Evolutionary conservation across 2,797 vertebrate species (phyloP), one percentile per base, ranked within the genome.

Genomic region (Natrix natrix): DNA sequence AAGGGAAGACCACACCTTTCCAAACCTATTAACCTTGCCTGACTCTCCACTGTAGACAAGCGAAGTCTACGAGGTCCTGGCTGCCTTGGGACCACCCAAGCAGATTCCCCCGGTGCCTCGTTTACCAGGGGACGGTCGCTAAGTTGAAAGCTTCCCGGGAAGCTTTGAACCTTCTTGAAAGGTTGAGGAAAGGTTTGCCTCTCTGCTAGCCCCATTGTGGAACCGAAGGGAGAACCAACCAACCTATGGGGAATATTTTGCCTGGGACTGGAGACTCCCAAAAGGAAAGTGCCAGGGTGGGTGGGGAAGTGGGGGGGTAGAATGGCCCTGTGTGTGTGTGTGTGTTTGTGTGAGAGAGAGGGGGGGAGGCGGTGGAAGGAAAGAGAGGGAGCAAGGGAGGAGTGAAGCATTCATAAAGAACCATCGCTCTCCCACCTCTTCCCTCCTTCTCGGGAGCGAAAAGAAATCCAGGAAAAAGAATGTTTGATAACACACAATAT

Each of bases 401-500:
- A 57, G 95, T 95, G 95, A 94, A 94, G 95, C 95, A 94, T 87
- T 89, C 93, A 87, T 94, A 54, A 94, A 88, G 24, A 88, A 93
- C 90, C 93, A 94, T 91, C 95, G 5, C 57, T 95, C 8, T 6
- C 60, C 12, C 24, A 11, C 11, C 3, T 74, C 55, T 87, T 87
- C 74, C 52, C 96, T 96, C 95, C 94, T 95, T 52, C 89, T 91
- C 94, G 89, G 96, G 95, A 96, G 96, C 96, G 66, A 93, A 96
- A 95, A 94, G 14, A 92, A 95, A 94, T 96, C 96, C 96, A 97
- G 95, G 95, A 26, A 94, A 4, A 78, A 43, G 8, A 22, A 99
- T 99, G 99, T 99, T 99, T 95, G 99, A 99, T 96, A 98, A 98
- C 97, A 98, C 99, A 1, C 98, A 99, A 96, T 99, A 99, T 93